phyloP scores from a whole-genome alignment of 1,140 invertebrate genomes.

The Teleogryllus occipitalis region DNA sequence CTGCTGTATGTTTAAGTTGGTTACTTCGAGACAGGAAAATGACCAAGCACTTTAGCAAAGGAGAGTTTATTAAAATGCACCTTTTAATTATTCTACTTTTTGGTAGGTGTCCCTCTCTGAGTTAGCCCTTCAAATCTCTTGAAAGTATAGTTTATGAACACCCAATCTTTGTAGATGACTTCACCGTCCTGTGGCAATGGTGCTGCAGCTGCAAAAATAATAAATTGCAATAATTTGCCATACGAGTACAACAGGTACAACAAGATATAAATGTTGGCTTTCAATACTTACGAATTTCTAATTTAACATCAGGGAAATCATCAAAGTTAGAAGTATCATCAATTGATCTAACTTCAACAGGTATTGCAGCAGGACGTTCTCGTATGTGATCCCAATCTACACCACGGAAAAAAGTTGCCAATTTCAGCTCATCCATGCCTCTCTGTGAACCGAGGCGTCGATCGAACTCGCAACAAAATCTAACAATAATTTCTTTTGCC shows the following conservation, averaged over 20 bases:
- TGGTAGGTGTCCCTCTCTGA: constrained; percentile 68
- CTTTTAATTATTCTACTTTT: constrained; percentile 47
- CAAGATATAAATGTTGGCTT: constrained; percentile 2
- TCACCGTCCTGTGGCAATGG: constrained; percentile 68
- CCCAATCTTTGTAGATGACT: constrained; percentile 92
- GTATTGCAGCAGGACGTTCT: constrained; percentile 94
- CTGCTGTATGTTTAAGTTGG: background rate
- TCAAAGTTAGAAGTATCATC: constrained; percentile 99
- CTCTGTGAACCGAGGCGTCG: constrained; percentile 82
- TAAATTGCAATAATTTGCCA: background rate
- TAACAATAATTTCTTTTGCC: constrained; percentile 74
- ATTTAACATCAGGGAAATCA: constrained; percentile 97
- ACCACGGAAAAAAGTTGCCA: constrained; percentile 79
- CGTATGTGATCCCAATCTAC: constrained; percentile 95
- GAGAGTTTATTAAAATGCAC: background rate
- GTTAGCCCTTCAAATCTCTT: constrained; percentile 96
- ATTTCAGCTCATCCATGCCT: constrained; percentile 80
- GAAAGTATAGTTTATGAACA: constrained; percentile 99
- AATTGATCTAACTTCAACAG: constrained; percentile 86
- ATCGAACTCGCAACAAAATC: constrained; percentile 93
- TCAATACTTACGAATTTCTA: constrained; percentile 87
- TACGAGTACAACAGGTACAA: background rate
- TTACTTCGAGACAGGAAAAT: background rate
- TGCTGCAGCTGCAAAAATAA: constrained; percentile 60
- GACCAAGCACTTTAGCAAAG: background rate